Conservation (phyloP, 2,888 invertebrate genomes). For the Leptopilina syphax region DNA sequence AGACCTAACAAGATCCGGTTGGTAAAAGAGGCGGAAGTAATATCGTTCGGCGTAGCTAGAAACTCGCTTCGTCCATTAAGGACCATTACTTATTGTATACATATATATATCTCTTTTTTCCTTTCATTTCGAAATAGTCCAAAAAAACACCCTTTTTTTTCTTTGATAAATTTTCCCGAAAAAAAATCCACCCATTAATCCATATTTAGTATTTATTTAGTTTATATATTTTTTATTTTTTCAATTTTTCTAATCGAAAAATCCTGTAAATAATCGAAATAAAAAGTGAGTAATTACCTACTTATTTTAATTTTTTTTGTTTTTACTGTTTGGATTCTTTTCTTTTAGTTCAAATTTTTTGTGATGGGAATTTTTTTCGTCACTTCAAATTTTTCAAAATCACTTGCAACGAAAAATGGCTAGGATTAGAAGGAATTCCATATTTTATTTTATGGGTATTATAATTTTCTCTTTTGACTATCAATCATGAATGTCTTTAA, state of each 20-base stretch:
- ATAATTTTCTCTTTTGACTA: not conserved
- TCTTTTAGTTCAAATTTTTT: too few relatives aligned
- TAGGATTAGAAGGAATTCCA: not conserved
- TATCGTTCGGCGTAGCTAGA: slow-evolving; percentile 66
- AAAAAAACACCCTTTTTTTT: not conserved
- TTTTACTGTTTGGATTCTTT: too few relatives aligned
- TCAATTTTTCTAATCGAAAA: too few relatives aligned
- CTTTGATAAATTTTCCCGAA: too few relatives aligned
- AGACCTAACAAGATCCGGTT: slow-evolving; percentile 33
- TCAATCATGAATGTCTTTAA: slow-evolving; percentile 34
- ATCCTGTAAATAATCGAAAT: too few relatives aligned
- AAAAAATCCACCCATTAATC: not conserved
- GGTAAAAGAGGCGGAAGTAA: slow-evolving; percentile 66
- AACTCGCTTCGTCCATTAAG: slow-evolving; percentile 74
- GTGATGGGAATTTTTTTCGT: too few relatives aligned
- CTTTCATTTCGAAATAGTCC: not conserved
- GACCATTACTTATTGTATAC: slow-evolving; percentile 59
- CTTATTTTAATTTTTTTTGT: too few relatives aligned
- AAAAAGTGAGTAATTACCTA: too few relatives aligned
- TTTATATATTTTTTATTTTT: too few relatives aligned
- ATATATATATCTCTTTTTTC: slow-evolving; percentile 46
- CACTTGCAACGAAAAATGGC: not conserved
- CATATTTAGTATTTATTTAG: not conserved
- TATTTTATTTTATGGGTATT: not conserved
- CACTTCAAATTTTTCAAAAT: too few relatives aligned